Base-by-base conservation (phyloP, 1,140 invertebrate genomes). In the Papilio dardanus region DNA sequence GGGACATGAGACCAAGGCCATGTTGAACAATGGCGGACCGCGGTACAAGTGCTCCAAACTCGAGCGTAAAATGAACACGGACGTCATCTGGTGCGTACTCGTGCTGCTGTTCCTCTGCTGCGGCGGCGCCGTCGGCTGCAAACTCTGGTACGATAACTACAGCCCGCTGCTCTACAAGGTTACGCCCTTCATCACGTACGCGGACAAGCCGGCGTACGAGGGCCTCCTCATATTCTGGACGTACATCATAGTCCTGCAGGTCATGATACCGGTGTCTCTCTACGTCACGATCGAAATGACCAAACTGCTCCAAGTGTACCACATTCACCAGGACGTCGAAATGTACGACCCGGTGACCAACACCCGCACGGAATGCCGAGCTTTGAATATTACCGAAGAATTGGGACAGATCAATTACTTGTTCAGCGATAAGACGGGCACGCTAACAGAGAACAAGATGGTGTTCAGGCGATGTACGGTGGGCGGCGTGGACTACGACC, bases 401-500 rank as follows among this genome's bases (percentile, higher is more conserved):
- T 94, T 99, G 65, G 99, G 99, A 3, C 98, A 99, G 94, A 96
- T 99, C 31, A 97, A 98, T 86, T 99, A 99, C 88, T 95, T 99
- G 65, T 99, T 99, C 94, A 99, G 97, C 10, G 99, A 99, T 89
- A 99, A 99, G 92, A 99, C 99, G 1, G 99, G 99, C 6, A 99
- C 99, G 2, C 93, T 99, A 19, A 99, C 99, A 8, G 98, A 99
- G 91, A 99, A 99, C 89, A 97, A 98, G 91, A 99, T 99, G 99
- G 95, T 99, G 76, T 99, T 99, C 90, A 94, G 97, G 58, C 94
- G 97, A 66, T 99, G 98, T 89, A 96, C 97, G 0, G 97, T 99
- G 14, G 96, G 96, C 30, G 98, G 98, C 0, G 95, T 97, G 6
- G 98, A 99, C 91, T 99, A 98, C 82, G 96, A 97, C 81, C 97